Conservation (phyloP, 2,797 vertebrate species). For the Dryobates pubescens region DNA sequence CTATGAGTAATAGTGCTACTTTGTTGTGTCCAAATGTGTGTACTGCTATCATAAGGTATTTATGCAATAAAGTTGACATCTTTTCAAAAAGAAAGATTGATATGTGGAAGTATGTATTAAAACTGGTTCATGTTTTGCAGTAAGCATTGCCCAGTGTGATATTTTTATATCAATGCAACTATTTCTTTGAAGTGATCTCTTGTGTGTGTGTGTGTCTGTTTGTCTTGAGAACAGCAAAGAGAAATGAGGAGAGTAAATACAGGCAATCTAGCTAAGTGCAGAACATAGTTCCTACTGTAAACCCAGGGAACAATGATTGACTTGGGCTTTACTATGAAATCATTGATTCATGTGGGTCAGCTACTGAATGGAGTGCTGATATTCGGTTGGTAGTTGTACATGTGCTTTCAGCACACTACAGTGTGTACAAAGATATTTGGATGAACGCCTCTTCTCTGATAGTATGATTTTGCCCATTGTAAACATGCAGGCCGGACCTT, state of each 20-base stretch:
- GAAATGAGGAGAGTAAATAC: background rate
- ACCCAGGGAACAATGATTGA: background rate
- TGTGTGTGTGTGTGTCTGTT: background rate
- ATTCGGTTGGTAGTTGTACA: background rate
- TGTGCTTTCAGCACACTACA: background rate
- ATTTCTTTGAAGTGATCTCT: background rate
- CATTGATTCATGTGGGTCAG: background rate
- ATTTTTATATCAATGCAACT: background rate
- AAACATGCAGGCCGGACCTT: background rate
- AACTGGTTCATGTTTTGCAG: background rate
- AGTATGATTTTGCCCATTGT: background rate
- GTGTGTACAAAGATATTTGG: background rate
- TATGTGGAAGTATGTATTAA: background rate
- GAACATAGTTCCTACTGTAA: background rate
- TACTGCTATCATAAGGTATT: background rate
- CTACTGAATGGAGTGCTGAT: background rate
- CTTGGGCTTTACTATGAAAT: background rate
- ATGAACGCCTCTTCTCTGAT: background rate
- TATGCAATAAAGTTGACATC: background rate
- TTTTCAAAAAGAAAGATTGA: background rate
- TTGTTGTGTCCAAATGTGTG: background rate
- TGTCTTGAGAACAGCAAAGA: background rate
- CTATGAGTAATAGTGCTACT: background rate
- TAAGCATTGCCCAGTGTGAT: background rate
- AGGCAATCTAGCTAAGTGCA: background rate